These are phyloP conservation scores for Oscheius myriophilus DNA, from an alignment of 2,888 invertebrate species.

Conservation along the genomic window DNA sequence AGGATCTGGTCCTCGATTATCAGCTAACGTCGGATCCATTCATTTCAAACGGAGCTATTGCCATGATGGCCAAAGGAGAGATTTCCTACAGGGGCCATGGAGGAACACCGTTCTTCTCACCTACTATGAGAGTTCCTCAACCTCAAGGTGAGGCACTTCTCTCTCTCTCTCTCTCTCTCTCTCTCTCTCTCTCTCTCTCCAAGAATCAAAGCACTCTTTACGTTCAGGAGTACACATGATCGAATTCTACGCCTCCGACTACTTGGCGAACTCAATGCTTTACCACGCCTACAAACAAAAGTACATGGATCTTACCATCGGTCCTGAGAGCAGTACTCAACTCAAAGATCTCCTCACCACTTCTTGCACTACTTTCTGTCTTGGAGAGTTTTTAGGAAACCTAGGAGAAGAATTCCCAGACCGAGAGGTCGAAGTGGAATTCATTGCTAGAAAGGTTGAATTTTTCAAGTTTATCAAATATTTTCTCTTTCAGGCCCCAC, in stretches of 20 bases:
- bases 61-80: constrained; percentile 68
- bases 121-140: constrained; percentile 63
- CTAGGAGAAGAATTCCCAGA: constrained; percentile 67
- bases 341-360: constrained; percentile 62
- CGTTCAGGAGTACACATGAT: constrained; percentile 66
- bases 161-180: background rate
- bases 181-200: background rate
- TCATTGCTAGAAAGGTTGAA: constrained; percentile 48
- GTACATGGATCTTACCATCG: constrained; percentile 65
- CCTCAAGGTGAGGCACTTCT: constrained; percentile 61
- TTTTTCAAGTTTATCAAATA: background rate
- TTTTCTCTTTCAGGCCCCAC: constrained; percentile 52
- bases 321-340: constrained; percentile 56
- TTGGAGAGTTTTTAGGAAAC: constrained; percentile 68
- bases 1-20: constrained; percentile 67
- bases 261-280: constrained; percentile 69
- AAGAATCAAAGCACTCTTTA: no score
- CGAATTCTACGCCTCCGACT: constrained; percentile 69
- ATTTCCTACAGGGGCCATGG: constrained; percentile 66
- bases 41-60: constrained; percentile 63
- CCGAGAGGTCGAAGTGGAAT: constrained; percentile 59
- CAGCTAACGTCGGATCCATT: constrained; percentile 63
- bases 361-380: constrained; percentile 66
- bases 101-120: constrained; percentile 68
- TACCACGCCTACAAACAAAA: constrained; percentile 68